phyloP scores from a whole-genome alignment of 2,888 invertebrate species.

The Epirrhoe tristata region DNA sequence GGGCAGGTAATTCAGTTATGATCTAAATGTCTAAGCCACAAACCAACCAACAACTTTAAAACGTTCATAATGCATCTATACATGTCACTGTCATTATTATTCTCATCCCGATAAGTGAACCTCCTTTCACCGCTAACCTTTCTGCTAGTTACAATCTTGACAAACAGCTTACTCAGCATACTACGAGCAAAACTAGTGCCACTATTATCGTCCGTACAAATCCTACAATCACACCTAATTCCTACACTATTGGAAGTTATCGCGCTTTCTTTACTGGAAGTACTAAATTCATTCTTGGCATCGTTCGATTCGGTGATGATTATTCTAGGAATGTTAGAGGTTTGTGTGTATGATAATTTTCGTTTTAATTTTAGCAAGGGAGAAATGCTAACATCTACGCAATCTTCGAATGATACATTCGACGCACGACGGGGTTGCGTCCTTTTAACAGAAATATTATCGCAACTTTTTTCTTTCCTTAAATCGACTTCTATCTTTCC shows the following conservation, averaged over 20 bases:
- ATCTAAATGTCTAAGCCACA: conserved; percentile 81
- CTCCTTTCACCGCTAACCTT: conserved; percentile 51
- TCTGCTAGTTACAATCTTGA: conserved; percentile 61
- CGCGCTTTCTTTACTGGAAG: conserved; percentile 57
- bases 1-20: conserved; percentile 58
- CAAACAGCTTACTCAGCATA: conserved; percentile 63
- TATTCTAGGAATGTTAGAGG: conserved; percentile 51
- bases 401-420: conserved; percentile 16
- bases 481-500: conserved; percentile 59
- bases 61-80: conserved; percentile 71
- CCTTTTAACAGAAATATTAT: conserved; percentile 53
- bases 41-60: conserved; percentile 75
- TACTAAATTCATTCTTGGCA: conserved; percentile 56
- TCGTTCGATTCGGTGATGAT: conserved; percentile 50
- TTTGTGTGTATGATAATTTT: conserved; percentile 35
- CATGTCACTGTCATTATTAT: conserved; percentile 75
- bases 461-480: conserved; percentile 68
- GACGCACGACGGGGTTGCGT: conserved; percentile 45
- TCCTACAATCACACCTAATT: conserved; percentile 74
- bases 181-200: conserved; percentile 59
- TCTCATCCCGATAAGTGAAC: conserved; percentile 69
- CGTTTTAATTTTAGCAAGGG: conserved; percentile 49
- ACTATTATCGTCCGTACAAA: conserved; percentile 63
- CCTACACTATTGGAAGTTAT: conserved; percentile 61
- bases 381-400: conserved; percentile 39